Percentiles rank a stretch among this genome's conserved stretches.
phyloP scores from a whole-genome alignment of 2,888 invertebrate genomes.

The Callimorpha dominula region DNA sequence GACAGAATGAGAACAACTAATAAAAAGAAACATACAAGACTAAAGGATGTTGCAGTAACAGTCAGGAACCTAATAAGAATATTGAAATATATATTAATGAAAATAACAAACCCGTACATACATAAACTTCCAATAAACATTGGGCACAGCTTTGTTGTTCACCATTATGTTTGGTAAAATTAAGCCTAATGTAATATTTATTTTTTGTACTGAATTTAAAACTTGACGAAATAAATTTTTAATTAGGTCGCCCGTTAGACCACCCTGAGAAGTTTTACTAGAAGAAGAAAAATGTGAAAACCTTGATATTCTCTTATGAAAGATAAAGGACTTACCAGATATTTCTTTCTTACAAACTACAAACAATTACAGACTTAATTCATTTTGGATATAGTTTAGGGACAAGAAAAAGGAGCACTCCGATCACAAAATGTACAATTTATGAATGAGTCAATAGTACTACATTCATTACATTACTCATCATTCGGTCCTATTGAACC shows the following conservation, averaged over 20 bases:
- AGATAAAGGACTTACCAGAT: slow-evolving; percentile 49
- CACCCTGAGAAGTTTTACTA: slow-evolving; percentile 34
- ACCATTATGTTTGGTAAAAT: background rate
- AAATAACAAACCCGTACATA: background rate
- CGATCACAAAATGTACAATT: slow-evolving; percentile 36
- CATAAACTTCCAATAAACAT: background rate
- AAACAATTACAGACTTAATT: slow-evolving; percentile 36
- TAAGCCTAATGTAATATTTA: background rate
- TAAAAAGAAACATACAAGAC: too few relatives aligned
- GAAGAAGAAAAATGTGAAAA: slow-evolving; percentile 14
- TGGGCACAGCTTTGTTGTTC: background rate
- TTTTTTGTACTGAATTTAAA: background rate
- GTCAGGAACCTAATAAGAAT: too few relatives aligned
- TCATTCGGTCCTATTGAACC: slow-evolving; percentile 34
- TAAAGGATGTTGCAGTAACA: too few relatives aligned
- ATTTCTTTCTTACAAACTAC: slow-evolving; percentile 19
- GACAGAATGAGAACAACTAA: too few relatives aligned
- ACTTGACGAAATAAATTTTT: slow-evolving; percentile 1
- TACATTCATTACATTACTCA: slow-evolving; percentile 43
- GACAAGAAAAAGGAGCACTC: background rate
- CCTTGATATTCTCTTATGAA: background rate
- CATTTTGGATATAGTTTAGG: slow-evolving; percentile 28
- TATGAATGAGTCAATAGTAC: slow-evolving; percentile 12
- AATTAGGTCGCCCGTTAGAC: slow-evolving; percentile 45
- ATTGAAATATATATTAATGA: too few relatives aligned